phyloP scores from a whole-genome alignment of 2,113 vertebrate species.

The Cranoglanis bouderius region DNA sequence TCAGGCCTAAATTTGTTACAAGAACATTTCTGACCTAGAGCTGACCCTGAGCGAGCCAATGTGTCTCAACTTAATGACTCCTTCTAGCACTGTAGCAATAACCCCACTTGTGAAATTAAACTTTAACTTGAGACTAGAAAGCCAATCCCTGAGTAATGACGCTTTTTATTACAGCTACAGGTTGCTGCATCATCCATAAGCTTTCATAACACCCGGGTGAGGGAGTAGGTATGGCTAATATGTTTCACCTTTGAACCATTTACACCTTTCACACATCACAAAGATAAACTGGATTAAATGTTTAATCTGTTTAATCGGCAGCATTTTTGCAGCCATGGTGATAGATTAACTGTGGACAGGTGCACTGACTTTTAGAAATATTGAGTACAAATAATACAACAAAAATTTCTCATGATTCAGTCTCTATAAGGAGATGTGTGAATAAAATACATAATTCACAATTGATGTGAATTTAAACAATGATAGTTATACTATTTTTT shows the following conservation, averaged over 20 bases:
- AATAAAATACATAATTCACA: neutral
- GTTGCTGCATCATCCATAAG: neutral
- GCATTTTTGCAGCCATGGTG: neutral
- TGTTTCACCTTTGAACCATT: slow-evolving; percentile 9
- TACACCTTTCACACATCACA: neutral
- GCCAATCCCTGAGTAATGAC: neutral
- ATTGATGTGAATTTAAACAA: neutral
- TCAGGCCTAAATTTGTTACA: neutral
- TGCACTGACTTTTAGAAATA: neutral
- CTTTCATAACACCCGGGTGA: no score
- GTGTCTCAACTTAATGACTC: neutral
- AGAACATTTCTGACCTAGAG: neutral
- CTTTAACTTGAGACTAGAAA: slow-evolving; percentile 21
- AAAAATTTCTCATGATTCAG: neutral
- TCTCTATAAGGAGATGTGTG: neutral
- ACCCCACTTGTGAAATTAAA: slow-evolving; percentile 17
- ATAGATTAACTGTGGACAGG: slow-evolving; percentile 2
- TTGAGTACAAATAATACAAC: neutral
- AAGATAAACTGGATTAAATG: neutral
- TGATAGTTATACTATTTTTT: neutral
- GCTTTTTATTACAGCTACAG: slow-evolving; percentile 5
- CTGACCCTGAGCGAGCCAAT: neutral
- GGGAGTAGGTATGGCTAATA: no score
- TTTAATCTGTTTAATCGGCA: neutral
- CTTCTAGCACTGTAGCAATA: neutral